These are phyloP conservation scores for Lampris megalopsis DNA, from an alignment of 2,113 vertebrate species.

Conservation along the genomic window DNA sequence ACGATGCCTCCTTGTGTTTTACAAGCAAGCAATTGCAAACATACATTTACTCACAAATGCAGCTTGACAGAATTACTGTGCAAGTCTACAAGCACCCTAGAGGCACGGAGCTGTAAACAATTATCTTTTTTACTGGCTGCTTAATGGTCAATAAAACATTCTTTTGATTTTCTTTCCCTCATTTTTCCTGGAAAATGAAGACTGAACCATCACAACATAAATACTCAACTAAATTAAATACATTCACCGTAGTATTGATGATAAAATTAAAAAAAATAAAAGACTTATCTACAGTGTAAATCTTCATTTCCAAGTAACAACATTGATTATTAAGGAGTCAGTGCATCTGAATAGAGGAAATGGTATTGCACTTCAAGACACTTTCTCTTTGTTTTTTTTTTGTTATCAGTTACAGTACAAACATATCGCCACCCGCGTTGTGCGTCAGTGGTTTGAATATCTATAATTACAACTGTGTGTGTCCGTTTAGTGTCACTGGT, in stretches of 20 bases:
- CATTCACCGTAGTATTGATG: constrained; percentile 93
- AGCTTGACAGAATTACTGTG: constrained; percentile 87
- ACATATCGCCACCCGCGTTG: constrained; percentile 84
- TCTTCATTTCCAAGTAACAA: constrained; percentile 85
- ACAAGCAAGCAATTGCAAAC: constrained; percentile 88
- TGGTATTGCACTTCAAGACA: constrained; percentile 92
- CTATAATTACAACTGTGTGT: constrained; percentile 50
- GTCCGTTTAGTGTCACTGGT: constrained; percentile 81
- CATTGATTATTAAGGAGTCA: constrained; percentile 88
- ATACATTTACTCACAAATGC: constrained; percentile 85
- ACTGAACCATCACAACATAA: constrained; percentile 90
- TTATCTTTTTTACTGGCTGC: constrained; percentile 86
- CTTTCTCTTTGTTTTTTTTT: constrained; percentile 78
- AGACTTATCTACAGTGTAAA: constrained; percentile 87
- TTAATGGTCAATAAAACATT: constrained; percentile 87
- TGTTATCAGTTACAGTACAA: constrained; percentile 70
- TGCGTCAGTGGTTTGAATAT: constrained; percentile 78
- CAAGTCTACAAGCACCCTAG: constrained; percentile 83
- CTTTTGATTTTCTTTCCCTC: constrained; percentile 83
- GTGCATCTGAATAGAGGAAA: constrained; percentile 88
- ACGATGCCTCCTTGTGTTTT: constrained; percentile 85
- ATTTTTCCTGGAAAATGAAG: constrained; percentile 90
- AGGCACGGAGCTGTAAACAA: constrained; percentile 92
- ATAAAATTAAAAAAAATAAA: constrained; percentile 85
- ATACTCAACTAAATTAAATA: constrained; percentile 98